phyloP scores from a whole-genome alignment of 2,113 vertebrate species.

The Dicrurus megarhynchus region DNA sequence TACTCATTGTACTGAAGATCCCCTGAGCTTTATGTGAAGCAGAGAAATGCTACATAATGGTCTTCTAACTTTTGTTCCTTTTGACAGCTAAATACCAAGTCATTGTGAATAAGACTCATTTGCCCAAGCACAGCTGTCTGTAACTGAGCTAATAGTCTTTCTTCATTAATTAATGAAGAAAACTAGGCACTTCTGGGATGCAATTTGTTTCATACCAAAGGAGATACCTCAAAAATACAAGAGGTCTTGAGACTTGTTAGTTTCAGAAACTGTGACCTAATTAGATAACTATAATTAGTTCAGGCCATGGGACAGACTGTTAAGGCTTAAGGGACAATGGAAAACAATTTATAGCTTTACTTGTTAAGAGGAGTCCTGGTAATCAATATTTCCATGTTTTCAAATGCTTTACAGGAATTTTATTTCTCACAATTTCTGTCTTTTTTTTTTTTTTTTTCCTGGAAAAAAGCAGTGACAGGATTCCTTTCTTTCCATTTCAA shows the following conservation, averaged over 20 bases:
- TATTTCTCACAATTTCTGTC: background rate
- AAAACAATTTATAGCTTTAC: background rate
- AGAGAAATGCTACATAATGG: constrained; percentile 39
- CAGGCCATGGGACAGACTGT: background rate
- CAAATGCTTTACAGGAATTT: background rate
- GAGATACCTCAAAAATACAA: background rate
- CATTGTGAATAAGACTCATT: constrained; percentile 28
- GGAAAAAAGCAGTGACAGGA: background rate
- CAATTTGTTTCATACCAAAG: background rate
- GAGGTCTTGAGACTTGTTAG: background rate
- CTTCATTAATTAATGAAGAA: constrained; percentile 40
- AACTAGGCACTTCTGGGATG: background rate
- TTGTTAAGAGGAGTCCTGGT: background rate
- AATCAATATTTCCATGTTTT: background rate
- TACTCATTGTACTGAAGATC: background rate
- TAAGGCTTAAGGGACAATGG: background rate
- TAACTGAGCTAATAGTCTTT: background rate
- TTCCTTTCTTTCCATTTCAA: background rate
- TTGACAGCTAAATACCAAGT: constrained; percentile 61
- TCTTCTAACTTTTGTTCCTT: constrained; percentile 68
- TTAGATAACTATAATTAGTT: background rate
- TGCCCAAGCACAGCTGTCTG: background rate
- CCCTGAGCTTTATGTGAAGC: background rate
- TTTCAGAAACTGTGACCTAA: constrained; percentile 40
- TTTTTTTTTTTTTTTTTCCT: background rate